Base-by-base conservation (phyloP, 1,140 invertebrate species). In the Mylabris phalerata region DNA sequence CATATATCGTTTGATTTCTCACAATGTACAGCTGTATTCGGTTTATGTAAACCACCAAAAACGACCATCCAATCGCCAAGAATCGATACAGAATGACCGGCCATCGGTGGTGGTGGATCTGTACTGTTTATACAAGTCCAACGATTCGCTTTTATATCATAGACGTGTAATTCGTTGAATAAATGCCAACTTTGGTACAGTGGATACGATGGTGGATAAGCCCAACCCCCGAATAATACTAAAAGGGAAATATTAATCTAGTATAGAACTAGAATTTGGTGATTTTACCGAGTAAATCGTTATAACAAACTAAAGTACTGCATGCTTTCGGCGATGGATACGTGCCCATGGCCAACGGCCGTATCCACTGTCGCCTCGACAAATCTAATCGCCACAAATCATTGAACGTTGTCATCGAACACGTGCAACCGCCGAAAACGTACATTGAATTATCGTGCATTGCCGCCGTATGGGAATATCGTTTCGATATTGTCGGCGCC, bases 321-420 rank as follows among this genome's bases (percentile, higher is more conserved):
- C 92, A 94, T 50, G 95, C 94, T 79, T 98, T 98, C 3, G 96
- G 95, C 4, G 92, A 92, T 27, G 96, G 96, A 79, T 97, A 97
- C 40, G 84, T 89, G 25, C 94, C 94, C 74, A 85, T 85, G 1
- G 89, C 86, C 9, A 89, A 73, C 0, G 89, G 87, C 66, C 90
- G 79, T 4, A 85, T 78, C 94, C 94, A 97, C 64, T 84, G 80
- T 69, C 92, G 79, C 45, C 82, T 86, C 5, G 88, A 86, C 44
- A 98, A 80, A 79, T 98, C 91, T 73, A 98, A 85, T 63, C 83
- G 82, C 95, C 95, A 98, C 6, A 98, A 79, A 78, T 98, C 95
- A 80, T 98, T 98, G 68, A 98, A 98, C 7, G 95, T 93, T 13
- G 95, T 98, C 66, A 87, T 88, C 40, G 90, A 88, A 32, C 89